These are phyloP conservation scores for Platycheirus rosarum DNA, from an alignment of 2,888 invertebrate genomes.

Conservation along the genomic window DNA sequence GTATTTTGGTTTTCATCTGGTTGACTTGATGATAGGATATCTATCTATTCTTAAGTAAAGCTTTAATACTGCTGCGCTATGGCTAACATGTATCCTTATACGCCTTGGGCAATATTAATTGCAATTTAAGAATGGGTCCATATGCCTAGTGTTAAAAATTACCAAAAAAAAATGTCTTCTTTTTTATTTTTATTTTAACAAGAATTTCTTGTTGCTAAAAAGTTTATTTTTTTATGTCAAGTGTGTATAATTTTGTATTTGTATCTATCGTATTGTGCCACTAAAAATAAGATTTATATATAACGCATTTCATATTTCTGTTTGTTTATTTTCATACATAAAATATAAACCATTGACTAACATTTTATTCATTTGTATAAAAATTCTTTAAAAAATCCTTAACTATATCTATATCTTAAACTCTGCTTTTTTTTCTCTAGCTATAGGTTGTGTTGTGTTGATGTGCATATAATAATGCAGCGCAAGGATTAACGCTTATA, in stretches of 20 bases:
- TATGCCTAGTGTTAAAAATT: slow-evolving; percentile 72
- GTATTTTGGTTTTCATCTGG: slow-evolving; percentile 75
- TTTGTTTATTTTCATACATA: slow-evolving; percentile 1
- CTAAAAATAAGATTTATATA: neutral
- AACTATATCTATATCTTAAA: slow-evolving; percentile 52
- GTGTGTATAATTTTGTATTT: slow-evolving; percentile 7
- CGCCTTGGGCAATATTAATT: slow-evolving; percentile 66
- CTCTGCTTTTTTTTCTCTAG: slow-evolving; percentile 66
- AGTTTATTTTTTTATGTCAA: slow-evolving; percentile 39
- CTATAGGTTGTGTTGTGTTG: slow-evolving; percentile 60
- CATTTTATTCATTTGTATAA: slow-evolving; percentile 21
- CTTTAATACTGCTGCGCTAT: slow-evolving; percentile 67
- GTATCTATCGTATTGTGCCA: slow-evolving; percentile 3
- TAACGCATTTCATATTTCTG: too few relatives aligned
- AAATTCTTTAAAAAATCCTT: slow-evolving; percentile 55
- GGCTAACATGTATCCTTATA: slow-evolving; percentile 28
- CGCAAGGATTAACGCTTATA: slow-evolving; percentile 58
- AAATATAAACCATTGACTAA: slow-evolving; percentile 17
- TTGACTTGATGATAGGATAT: slow-evolving; percentile 70
- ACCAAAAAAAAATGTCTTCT: neutral
- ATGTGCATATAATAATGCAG: slow-evolving; percentile 58
- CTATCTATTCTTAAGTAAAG: slow-evolving; percentile 69
- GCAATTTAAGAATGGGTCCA: slow-evolving; percentile 71
- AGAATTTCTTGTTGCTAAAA: slow-evolving; percentile 39
- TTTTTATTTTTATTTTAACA: slow-evolving; percentile 32